These are phyloP conservation scores for Corythornis cristatus DNA, from an alignment of 2,113 vertebrate genomes.

Conservation along the genomic window DNA sequence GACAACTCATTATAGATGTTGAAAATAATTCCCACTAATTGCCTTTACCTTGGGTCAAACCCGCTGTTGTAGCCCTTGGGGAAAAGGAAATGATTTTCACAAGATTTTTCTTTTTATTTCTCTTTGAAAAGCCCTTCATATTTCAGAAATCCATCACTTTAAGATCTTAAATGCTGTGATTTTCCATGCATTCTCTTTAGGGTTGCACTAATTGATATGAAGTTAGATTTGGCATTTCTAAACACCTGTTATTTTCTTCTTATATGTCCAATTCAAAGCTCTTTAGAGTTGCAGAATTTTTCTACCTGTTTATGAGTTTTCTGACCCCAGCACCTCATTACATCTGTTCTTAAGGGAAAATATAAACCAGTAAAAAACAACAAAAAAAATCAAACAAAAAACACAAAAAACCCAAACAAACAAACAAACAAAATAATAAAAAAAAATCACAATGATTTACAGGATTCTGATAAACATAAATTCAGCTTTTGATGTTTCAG, in stretches of 20 bases:
- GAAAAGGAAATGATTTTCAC: not conserved
- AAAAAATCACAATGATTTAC: not conserved
- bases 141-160: not conserved
- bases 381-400: too few species aligned
- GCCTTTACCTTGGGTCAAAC: not conserved
- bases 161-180: not conserved
- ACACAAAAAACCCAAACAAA: too few species aligned
- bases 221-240: not conserved
- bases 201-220: not conserved
- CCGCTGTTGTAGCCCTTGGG: not conserved
- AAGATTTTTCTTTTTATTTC: not conserved
- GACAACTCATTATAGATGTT: not conserved
- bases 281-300: not conserved
- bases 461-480: not conserved
- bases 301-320: not conserved
- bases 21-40: constrained; percentile 1
- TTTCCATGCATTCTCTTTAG: not conserved
- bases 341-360: not conserved
- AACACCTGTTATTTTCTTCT: not conserved
- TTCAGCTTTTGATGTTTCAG: not conserved
- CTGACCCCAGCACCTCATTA: not conserved
- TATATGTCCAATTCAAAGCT: not conserved
- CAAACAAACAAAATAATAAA: too few species aligned
- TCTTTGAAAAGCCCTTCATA: not conserved
- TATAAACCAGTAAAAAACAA: not conserved